Conservation (phyloP, 2,797 vertebrate species). For the Geotrypetes seraphini region DNA sequence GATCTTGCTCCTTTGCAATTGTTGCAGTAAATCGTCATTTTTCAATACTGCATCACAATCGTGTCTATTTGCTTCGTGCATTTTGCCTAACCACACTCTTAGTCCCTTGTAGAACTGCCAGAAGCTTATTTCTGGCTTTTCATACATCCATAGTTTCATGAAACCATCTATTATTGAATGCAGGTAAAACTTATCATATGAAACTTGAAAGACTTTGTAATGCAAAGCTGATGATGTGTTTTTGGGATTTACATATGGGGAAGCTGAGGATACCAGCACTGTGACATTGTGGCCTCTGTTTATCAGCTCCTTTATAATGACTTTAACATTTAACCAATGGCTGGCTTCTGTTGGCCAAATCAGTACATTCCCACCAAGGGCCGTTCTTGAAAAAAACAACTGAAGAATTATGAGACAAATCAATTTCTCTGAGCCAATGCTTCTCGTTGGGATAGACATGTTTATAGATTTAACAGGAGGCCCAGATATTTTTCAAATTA, state of each 20-base stretch:
- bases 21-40: constrained; percentile 50
- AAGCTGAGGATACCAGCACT: constrained; percentile 38
- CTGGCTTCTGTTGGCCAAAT: constrained; percentile 74
- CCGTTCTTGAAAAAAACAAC: constrained; percentile 20
- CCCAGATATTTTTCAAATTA: too few species aligned
- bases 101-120: constrained; percentile 48
- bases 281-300: constrained; percentile 60
- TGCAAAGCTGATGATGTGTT: constrained; percentile 10
- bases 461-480: neutral
- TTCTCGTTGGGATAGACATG: neutral
- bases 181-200: constrained; percentile 12
- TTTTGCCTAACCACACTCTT: constrained; percentile 11
- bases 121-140: constrained; percentile 50
- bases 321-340: constrained; percentile 75
- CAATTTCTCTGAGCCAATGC: neutral
- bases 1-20: constrained; percentile 46
- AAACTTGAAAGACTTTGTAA: constrained; percentile 39
- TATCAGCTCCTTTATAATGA: constrained; percentile 49
- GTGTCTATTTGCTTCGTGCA: constrained; percentile 23
- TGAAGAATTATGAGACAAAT: constrained; percentile 22
- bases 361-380: constrained; percentile 55
- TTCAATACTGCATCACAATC: constrained; percentile 51
- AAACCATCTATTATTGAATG: constrained; percentile 18
- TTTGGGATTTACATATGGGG: constrained; percentile 50
- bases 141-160: constrained; percentile 43